Evolutionary conservation across 2,888 invertebrate species (phyloP), one percentile per base, ranked within the genome.

Genomic region (Hybos culiciformis): DNA sequence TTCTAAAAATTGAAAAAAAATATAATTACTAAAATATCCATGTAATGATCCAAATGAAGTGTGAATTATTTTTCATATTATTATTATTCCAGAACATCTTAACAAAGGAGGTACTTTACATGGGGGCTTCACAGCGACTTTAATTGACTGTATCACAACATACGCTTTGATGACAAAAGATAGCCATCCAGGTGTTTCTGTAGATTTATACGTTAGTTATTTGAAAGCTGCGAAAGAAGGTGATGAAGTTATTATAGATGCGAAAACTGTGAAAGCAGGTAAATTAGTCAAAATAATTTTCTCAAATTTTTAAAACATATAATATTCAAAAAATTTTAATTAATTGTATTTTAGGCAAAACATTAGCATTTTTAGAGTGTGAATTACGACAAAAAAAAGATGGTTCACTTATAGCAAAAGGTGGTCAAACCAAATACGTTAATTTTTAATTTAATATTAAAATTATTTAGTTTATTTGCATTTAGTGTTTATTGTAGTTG

Each of bases 141-240:
- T 92, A 14, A 51, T 67, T 19, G 85, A 86, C 57, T 69, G 70
- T 42, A 61, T 91, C 18, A 88, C 91, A 1, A 82, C 84, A 0
- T 79, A 79, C 57, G 91, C 87, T 0, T 61, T 92, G 2, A 73
- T 82, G 58, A 77, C 83, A 0, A 73, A 76, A 53, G 73, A 68
- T 20, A 69, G 71, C 4, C 69, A 70, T 37, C 74, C 82, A 39
- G 88, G 90, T 17, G 84, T 88, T 1, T 85, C 87, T 8, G 78
- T 92, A 18, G 83, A 90, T 57, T 67, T 94, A 23, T 81, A 80
- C 65, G 71, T 93, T 3, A 91, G 87, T 50, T 93, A 82, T 57
- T 59, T 88, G 55, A 78, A 77, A 55, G 77, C 80, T 20, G 91
- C 85, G 0, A 72, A 70, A 51, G 72, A 78, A 51, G 91, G 91